phyloP scores from a whole-genome alignment of 1,140 invertebrate genomes.

The Drosophila ogumai region DNA sequence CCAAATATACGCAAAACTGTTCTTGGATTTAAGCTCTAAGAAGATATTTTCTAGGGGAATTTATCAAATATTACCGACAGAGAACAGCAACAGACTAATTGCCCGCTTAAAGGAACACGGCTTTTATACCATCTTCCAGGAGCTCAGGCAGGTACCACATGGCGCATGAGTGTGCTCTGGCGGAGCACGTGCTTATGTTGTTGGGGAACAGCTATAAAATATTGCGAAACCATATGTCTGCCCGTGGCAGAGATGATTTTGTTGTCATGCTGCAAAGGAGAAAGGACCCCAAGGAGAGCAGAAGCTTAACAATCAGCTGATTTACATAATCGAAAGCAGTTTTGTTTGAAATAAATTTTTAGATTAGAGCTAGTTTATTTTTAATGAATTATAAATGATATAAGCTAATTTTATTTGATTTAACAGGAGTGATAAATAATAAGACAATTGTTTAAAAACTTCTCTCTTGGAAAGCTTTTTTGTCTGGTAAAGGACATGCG shows the following conservation, averaged over 20 bases:
- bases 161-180: slow-evolving; percentile 32
- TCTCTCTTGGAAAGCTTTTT: slow-evolving; percentile 9
- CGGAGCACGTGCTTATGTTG: slow-evolving; percentile 35
- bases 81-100: slow-evolving; percentile 36
- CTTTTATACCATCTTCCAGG: slow-evolving; percentile 22
- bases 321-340: slow-evolving; percentile 4
- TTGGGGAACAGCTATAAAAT: slow-evolving; percentile 1
- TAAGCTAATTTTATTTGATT: rapidly evolving
- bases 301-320: slow-evolving; percentile 7
- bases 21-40: background rate
- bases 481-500: slow-evolving; percentile 17
- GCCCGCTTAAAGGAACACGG: background rate
- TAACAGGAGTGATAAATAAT: background rate
- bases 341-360: background rate
- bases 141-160: background rate
- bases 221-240: slow-evolving; percentile 21
- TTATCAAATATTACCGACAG: slow-evolving; percentile 14
- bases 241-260: slow-evolving; percentile 1
- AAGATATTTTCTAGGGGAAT: background rate
- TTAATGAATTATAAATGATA: background rate
- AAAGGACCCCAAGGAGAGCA: background rate
- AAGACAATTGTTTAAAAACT: background rate
- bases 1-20: slow-evolving; percentile 6
- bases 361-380: too few relatives aligned
- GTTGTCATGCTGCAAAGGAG: slow-evolving; percentile 19